Conservation (phyloP, 1,140 invertebrate species). For the Achatina immaculata region DNA sequence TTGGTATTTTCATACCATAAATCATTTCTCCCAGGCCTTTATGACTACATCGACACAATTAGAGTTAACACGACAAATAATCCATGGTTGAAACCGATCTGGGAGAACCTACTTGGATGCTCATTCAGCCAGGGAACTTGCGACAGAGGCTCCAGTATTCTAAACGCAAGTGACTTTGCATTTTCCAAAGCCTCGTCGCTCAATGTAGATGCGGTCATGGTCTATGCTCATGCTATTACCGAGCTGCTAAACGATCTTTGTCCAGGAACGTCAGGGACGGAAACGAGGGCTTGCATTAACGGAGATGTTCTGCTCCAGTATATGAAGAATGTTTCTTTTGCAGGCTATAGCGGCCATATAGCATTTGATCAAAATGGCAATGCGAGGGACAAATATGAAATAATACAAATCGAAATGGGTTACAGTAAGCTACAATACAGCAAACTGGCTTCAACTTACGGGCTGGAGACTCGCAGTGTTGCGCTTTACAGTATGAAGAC, state of each 20-base stretch:
- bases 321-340: slow-evolving; percentile 17
- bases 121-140: not conserved
- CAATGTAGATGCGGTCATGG: slow-evolving; percentile 11
- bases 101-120: slow-evolving; percentile 3
- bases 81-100: not conserved
- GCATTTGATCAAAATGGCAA: slow-evolving; percentile 22
- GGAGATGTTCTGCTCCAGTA: not conserved
- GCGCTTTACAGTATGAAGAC: not conserved
- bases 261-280: not conserved
- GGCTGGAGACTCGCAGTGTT: not conserved
- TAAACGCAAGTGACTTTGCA: not conserved
- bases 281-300: too few species aligned
- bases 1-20: not conserved
- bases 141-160: not conserved
- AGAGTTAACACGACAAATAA: not conserved
- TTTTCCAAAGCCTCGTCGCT: not conserved
- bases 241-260: not conserved
- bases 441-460: too few species aligned
- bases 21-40: not conserved
- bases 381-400: not conserved
- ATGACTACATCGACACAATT: not conserved
- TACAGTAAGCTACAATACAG: not conserved
- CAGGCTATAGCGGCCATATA: slow-evolving; percentile 12
- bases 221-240: slow-evolving; percentile 23
- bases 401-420: not conserved